Conservation (phyloP, 2,113 vertebrate species). For the Ramphastos sulfuratus region DNA sequence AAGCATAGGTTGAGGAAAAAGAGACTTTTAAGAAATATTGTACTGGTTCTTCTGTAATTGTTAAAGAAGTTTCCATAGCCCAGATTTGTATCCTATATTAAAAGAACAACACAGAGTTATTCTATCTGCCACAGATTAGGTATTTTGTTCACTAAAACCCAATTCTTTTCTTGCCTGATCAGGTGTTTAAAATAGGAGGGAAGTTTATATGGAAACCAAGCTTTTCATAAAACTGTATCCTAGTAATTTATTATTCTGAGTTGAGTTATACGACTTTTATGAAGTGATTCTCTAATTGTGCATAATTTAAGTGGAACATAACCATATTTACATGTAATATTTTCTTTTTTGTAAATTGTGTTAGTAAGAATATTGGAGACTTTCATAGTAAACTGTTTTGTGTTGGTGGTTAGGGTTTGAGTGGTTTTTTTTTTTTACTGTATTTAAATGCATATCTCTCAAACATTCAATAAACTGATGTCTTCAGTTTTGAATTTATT, state of each 20-base stretch:
- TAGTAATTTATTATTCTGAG: conserved; percentile 29
- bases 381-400: conserved; percentile 5
- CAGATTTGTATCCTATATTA: background rate
- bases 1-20: background rate
- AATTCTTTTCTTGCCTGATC: background rate
- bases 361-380: conserved; percentile 17
- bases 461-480: conserved; percentile 69
- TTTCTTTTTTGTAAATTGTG: conserved; percentile 34
- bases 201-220: background rate
- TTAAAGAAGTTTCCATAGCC: background rate
- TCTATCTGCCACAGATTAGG: background rate
- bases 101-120: background rate
- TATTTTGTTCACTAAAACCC: background rate
- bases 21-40: background rate
- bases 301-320: conserved; percentile 54
- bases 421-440: conserved; percentile 19
- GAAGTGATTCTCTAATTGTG: conserved; percentile 60
- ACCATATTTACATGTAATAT: conserved; percentile 35
- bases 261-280: background rate
- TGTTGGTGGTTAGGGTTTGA: background rate
- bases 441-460: conserved; percentile 62
- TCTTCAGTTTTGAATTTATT: conserved; percentile 36
- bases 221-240: background rate
- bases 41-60: background rate
- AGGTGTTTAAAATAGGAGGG: background rate